Base-by-base conservation (phyloP, 2,888 invertebrate species). In the Agrochola lychnidis region DNA sequence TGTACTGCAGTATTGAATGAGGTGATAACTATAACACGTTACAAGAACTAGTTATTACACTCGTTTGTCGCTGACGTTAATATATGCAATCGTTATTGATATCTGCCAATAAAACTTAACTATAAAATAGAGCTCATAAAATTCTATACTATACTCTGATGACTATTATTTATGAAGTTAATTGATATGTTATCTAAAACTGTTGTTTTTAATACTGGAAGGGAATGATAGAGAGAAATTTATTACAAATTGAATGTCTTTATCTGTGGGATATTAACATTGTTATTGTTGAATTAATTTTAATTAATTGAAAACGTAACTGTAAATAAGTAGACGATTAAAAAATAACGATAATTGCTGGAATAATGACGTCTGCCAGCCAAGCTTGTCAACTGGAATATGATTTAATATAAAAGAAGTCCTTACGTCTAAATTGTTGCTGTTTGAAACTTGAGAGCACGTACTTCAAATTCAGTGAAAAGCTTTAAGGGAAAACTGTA, bases 101-200 rank as follows among this genome's bases (percentile, higher is more conserved):
- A 87, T 85, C 77, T 70, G 75, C 77, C 77, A 78, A 81, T 87
- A 79, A 85, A 78, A 85, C 36, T 76, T 75, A 51, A 75, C 76
- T 73, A 79, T 83, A 76, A 78, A 81, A 74, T 83, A 70, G 77
- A 63, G 40, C 66, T 62, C 66, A 70, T 86, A 86, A 79, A 86
- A 86, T 73, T 64, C 66, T 69, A 77, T 71, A 86, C 71, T 76
- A 48, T 72, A 78, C 78, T 76, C 66, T 75, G 62, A 78, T 78
- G 72, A 79, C 70, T 57, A 56, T 82, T 83, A 85, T 82, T 83
- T 78, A 85, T 67, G 59, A 30, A 78, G 9, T 76, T 81, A 87
- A 85, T 87, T 74, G 67, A 83, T 69, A 81, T n/a, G 69, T 87
- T 73, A 86, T 84, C 77, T 86, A 51, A 76, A 84, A 78, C 67